These are phyloP conservation scores for Pygoscelis adeliae DNA, from an alignment of 2,113 vertebrate genomes.

Conservation along the genomic window DNA sequence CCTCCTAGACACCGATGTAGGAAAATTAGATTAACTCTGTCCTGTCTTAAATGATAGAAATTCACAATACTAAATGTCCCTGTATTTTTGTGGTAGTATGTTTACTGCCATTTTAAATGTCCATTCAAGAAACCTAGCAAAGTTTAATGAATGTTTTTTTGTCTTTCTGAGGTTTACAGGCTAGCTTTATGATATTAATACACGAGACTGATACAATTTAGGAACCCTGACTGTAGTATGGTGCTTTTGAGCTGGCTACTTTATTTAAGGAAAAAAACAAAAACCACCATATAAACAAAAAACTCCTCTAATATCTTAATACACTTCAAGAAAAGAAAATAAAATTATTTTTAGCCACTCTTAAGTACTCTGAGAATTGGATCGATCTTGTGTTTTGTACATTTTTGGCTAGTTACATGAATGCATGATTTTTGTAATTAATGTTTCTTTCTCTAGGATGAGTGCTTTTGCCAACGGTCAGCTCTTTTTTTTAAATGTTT, in stretches of 20 bases:
- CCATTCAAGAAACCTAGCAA: not conserved
- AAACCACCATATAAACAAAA: not conserved
- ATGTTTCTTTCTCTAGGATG: not conserved
- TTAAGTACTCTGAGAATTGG: not conserved
- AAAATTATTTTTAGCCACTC: not conserved
- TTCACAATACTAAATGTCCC: not conserved
- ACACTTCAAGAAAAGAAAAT: not conserved
- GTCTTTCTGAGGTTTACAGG: not conserved
- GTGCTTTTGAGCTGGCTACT: not conserved
- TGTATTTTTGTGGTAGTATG: not conserved
- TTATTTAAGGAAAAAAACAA: not conserved
- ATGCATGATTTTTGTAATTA: not conserved
- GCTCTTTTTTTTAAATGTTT: not conserved
- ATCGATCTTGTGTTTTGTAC: not conserved
- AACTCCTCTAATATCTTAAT: not conserved
- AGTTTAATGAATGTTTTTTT: not conserved
- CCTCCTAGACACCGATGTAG: not conserved
- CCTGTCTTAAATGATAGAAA: not conserved
- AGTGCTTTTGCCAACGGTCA: not conserved
- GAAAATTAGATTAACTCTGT: not conserved
- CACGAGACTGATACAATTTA: fast-evolving
- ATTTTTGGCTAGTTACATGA: not conserved
- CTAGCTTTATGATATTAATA: not conserved
- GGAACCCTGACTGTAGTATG: not conserved
- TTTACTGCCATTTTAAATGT: not conserved